These are phyloP conservation scores for Labrus mixtus DNA, from an alignment of 2,113 vertebrate species.

Conservation along the genomic window DNA sequence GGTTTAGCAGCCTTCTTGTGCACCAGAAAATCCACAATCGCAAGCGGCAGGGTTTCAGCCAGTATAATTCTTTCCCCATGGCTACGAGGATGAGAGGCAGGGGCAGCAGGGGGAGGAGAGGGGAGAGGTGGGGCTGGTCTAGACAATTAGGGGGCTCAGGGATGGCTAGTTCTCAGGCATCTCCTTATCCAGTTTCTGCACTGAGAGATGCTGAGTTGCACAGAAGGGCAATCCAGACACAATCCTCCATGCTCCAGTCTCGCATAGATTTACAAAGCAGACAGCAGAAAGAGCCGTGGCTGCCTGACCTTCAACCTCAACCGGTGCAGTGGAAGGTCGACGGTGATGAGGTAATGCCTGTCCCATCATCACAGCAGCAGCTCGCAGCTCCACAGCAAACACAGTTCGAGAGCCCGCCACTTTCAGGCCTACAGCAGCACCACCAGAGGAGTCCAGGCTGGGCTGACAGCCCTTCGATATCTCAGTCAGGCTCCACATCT, in stretches of 20 bases:
- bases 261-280: conserved; percentile 51
- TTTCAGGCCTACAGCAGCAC: conserved; percentile 53
- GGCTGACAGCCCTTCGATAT: conserved; percentile 42
- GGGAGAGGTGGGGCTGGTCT: conserved; percentile 64
- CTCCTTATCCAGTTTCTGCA: conserved; percentile 41
- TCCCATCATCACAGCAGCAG: conserved; percentile 47
- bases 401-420: conserved; percentile 50
- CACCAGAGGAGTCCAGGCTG: conserved; percentile 62
- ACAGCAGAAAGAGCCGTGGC: conserved; percentile 54
- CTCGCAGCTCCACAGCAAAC: conserved; percentile 45
- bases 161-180: conserved; percentile 30
- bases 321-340: conserved; percentile 75
- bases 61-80: conserved; percentile 44
- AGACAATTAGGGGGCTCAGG: conserved; percentile 54
- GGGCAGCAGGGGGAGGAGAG: conserved; percentile 63
- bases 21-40: conserved; percentile 85
- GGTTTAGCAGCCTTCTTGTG: conserved; percentile 85
- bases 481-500: conserved; percentile 47
- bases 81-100: conserved; percentile 63
- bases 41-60: conserved; percentile 73
- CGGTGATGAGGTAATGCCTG: conserved; percentile 66
- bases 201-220: conserved; percentile 62
- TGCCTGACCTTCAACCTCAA: conserved; percentile 45
- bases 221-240: conserved; percentile 30
- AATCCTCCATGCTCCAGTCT: conserved; percentile 45